phyloP scores from a whole-genome alignment of 2,113 vertebrate species.

The Heterotilapia buettikoferi region DNA sequence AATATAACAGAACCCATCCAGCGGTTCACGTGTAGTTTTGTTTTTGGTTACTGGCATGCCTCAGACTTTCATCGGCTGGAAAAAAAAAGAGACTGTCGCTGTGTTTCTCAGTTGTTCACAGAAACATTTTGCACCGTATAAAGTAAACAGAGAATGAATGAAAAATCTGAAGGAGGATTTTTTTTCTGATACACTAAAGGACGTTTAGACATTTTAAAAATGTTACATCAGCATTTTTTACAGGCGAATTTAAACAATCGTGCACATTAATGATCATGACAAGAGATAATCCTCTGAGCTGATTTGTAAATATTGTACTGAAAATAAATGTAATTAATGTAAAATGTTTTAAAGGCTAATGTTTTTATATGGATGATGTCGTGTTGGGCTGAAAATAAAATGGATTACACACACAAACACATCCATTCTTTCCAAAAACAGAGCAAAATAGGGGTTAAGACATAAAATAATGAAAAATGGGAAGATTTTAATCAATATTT shows the following conservation, averaged over 20 bases:
- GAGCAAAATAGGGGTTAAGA: not conserved
- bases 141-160: slow-evolving; percentile 11
- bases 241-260: not conserved
- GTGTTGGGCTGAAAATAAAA: slow-evolving; percentile 26
- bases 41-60: not conserved
- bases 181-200: not conserved
- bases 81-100: not conserved
- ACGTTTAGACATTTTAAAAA: not conserved
- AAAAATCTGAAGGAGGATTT: not conserved
- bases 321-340: slow-evolving; percentile 25
- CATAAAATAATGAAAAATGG: not conserved
- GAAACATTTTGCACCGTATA: slow-evolving; percentile 36
- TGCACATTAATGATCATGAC: not conserved
- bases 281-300: slow-evolving; percentile 38
- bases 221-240: not conserved
- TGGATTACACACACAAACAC: slow-evolving; percentile 17
- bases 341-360: slow-evolving; percentile 37
- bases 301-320: slow-evolving; percentile 49
- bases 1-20: not conserved
- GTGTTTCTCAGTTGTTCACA: not conserved
- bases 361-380: slow-evolving; percentile 48
- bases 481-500: not conserved
- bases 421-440: not conserved
- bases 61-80: slow-evolving; percentile 1
- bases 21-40: not conserved